These are phyloP conservation scores for Acholoe squamosa DNA, from an alignment of 2,888 invertebrate species.

Conservation along the genomic window DNA sequence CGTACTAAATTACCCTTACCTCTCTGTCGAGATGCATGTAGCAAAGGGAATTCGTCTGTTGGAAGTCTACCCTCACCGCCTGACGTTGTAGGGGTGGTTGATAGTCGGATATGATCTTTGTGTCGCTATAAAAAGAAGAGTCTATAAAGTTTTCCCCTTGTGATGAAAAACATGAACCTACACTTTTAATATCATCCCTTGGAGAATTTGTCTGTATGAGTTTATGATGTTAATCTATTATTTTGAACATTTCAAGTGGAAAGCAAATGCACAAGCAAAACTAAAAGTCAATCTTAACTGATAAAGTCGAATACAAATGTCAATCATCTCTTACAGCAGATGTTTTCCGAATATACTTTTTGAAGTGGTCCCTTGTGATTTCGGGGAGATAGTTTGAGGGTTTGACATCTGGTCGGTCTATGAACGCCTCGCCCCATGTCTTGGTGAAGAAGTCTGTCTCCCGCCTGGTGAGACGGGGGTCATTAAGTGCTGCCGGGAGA, in stretches of 20 bases:
- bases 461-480: conserved; percentile 91
- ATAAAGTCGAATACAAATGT: no score
- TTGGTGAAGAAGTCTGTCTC: conserved; percentile 95
- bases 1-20: neutral
- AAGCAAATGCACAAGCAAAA: no score
- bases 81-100: neutral
- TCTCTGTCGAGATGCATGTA: conserved; percentile 43
- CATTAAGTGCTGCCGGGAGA: conserved; percentile 96
- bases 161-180: no score
- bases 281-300: no score
- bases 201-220: no score
- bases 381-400: conserved; percentile 92
- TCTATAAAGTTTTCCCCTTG: no score
- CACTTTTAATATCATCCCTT: no score
- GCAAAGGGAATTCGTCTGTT: conserved; percentile 40
- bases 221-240: no score
- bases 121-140: conserved; percentile 17
- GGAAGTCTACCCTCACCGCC: neutral
- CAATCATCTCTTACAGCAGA: conserved; percentile 78
- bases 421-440: conserved; percentile 97
- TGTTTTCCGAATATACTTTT: conserved; percentile 91
- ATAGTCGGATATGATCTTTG: conserved; percentile 7
- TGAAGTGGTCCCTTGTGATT: conserved; percentile 92
- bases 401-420: conserved; percentile 87
- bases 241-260: no score